Evolutionary conservation across 2,113 vertebrate genomes (phyloP).

Genomic region (Hippopotamus amphibius): DNA sequence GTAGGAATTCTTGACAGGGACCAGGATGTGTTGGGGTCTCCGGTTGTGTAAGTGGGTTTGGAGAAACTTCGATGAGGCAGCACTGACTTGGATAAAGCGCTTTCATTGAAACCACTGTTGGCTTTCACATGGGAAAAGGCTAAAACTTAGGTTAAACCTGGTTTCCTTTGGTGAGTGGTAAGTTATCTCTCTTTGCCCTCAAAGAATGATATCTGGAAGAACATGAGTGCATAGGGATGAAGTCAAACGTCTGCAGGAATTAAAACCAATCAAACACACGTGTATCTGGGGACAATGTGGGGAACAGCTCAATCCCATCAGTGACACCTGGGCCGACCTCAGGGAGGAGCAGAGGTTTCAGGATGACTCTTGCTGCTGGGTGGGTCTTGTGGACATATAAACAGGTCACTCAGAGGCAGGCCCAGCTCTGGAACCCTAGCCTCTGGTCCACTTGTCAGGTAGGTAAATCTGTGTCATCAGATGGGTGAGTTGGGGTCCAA

Average conservation of each 20-base stretch:
- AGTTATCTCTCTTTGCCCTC: not conserved
- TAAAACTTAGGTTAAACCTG: not conserved
- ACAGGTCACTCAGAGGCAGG: not conserved
- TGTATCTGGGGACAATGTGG: not conserved
- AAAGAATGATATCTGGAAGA: constrained; percentile 21
- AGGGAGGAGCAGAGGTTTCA: not conserved
- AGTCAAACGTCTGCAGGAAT: not conserved
- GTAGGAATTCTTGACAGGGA: not conserved
- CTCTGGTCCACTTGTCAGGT: not conserved
- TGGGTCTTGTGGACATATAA: not conserved
- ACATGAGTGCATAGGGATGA: not conserved
- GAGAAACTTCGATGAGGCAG: not conserved
- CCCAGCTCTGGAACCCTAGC: not conserved
- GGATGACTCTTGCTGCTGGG: not conserved
- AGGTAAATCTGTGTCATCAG: not conserved
- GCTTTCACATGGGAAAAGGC: not conserved
- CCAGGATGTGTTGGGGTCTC: not conserved
- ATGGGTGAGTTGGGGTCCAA: not conserved
- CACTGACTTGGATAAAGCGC: not conserved
- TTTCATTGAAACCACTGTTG: not conserved
- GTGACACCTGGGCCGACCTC: not conserved
- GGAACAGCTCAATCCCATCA: not conserved
- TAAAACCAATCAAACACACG: not conserved
- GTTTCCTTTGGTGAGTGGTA: not conserved
- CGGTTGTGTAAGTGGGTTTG: not conserved